Evolutionary conservation across 2,113 vertebrate species (phyloP).

Genomic region (Lichenostomus cassidix): DNA sequence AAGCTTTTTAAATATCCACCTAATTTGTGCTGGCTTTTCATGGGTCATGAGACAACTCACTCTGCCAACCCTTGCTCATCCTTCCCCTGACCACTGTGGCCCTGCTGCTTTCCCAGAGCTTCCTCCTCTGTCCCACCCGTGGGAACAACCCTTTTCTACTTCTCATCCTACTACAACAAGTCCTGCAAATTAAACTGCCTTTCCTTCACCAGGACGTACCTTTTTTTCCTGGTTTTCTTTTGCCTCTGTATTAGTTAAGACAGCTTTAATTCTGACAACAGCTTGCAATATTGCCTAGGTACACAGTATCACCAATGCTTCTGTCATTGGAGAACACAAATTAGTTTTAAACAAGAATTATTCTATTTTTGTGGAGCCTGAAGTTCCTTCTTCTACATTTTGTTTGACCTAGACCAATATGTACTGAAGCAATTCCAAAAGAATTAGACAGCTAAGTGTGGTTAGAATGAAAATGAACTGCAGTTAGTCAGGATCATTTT

Average conservation of each 20-base stretch:
- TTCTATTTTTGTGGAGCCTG: background rate
- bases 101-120: background rate
- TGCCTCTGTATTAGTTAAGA: background rate
- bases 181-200: background rate
- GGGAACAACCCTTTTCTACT: background rate
- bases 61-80: background rate
- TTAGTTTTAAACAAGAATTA: background rate
- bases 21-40: background rate
- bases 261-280: background rate
- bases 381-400: background rate
- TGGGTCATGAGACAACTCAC: background rate
- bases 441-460: background rate
- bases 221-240: background rate
- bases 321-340: background rate
- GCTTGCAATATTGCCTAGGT: background rate
- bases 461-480: slow-evolving; percentile 1
- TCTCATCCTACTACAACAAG: background rate
- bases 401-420: background rate
- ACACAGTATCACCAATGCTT: background rate
- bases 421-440: background rate
- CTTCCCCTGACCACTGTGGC: background rate
- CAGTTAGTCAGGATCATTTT: slow-evolving; percentile 35
- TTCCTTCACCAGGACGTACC: background rate
- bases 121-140: background rate
- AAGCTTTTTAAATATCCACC: background rate